Conservation (phyloP, 1,140 invertebrate genomes). For the Sarcophaga peregrina region DNA sequence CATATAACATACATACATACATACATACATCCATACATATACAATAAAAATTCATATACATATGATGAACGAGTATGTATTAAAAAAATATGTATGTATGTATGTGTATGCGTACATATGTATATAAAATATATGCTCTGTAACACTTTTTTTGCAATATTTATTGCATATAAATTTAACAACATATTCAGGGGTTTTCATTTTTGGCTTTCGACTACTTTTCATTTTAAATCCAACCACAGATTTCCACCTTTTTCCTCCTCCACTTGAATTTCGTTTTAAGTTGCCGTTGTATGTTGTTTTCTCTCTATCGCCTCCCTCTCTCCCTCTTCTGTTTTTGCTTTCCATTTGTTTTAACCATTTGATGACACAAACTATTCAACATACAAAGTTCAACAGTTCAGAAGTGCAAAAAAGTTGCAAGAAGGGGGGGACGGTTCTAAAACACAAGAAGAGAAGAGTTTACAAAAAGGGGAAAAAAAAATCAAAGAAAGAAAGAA, state of each 20-base stretch:
- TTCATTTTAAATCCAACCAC: not conserved
- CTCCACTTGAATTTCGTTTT: not conserved
- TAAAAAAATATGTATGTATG: too few species aligned
- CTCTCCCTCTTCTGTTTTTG: not conserved
- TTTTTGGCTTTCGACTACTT: not conserved
- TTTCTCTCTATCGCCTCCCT: too few species aligned
- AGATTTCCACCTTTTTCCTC: not conserved
- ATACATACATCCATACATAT: too few species aligned
- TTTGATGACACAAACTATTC: constrained; percentile 27
- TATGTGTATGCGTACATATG: too few species aligned
- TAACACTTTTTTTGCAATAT: too few species aligned
- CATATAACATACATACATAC: too few species aligned
- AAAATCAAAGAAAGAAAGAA: not conserved
- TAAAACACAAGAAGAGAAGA: too few species aligned
- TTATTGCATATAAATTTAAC: not conserved
- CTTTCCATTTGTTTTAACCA: not conserved
- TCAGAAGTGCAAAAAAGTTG: constrained; percentile 9
- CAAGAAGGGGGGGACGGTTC: too few species aligned
- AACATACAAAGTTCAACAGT: constrained; percentile 23
- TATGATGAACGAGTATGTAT: too few species aligned
- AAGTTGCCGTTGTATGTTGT: too few species aligned
- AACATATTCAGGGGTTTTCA: not conserved
- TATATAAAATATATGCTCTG: too few species aligned
- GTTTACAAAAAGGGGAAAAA: not conserved
- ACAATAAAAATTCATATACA: too few species aligned